A percentile compares a stretch with the other conserved stretches of the same genome.
phyloP scores from a whole-genome alignment of 2,113 vertebrate genomes.

The Clarias gariepinus region DNA sequence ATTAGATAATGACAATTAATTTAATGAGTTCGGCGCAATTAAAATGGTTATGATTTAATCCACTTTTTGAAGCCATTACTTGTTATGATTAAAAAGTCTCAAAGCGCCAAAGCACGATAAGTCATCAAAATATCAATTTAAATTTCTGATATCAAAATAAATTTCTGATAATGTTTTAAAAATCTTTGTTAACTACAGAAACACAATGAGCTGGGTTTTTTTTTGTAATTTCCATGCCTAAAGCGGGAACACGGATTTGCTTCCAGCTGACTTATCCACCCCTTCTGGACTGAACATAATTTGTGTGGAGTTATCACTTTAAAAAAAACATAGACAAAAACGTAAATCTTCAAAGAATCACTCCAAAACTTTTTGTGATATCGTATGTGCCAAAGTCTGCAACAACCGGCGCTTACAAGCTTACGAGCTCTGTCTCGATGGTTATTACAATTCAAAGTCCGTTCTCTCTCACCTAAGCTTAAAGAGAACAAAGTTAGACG shows the following conservation, averaged over 20 bases:
- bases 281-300: not conserved
- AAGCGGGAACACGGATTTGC: not conserved
- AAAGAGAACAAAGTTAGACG: conserved; percentile 62
- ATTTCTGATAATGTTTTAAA: not conserved
- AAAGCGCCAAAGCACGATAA: not conserved
- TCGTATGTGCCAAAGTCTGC: not conserved
- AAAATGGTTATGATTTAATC: not conserved
- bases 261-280: not conserved
- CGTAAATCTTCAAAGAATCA: not conserved
- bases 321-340: not conserved
- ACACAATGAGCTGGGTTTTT: not conserved
- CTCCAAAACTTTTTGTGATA: not conserved
- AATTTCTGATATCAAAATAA: not conserved
- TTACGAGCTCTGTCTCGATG: not conserved
- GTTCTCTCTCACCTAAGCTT: conserved; percentile 67
- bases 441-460: conserved; percentile 60
- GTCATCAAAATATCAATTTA: not conserved
- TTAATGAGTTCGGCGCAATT: not conserved
- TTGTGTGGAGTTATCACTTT: not conserved
- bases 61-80: not conserved
- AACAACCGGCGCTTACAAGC: not conserved
- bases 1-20: not conserved
- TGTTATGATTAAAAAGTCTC: not conserved
- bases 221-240: not conserved
- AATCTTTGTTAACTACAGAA: not conserved